Evolutionary conservation across 2,113 vertebrate species (phyloP), one percentile per base, ranked within the genome.

Genomic region (Pterocles orientalis): DNA sequence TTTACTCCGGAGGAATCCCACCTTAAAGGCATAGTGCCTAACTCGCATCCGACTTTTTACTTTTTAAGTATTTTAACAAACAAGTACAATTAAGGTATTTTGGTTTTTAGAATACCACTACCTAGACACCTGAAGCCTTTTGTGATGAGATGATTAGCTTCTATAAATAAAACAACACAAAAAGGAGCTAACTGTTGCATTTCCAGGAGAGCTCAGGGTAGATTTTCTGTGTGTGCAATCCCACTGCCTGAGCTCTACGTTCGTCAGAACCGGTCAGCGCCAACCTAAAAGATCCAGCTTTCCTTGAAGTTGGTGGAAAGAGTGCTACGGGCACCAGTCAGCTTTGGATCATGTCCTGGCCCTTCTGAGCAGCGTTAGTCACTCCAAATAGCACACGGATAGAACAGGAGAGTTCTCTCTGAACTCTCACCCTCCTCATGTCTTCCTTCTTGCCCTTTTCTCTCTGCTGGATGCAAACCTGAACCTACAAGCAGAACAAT

Each of bases 171-270:
- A 50, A 6, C 13, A 28, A 72, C 31, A 20, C n/a, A 65, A 41
- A 41, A 25, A 26, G 39, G 50, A 79, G 50, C 23, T 14, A 70
- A 60, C 24, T 18, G 65, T 9, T 65, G 65, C 21, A 3, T 14
- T 70, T 31, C 41, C 58, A 45, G 47, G 41, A 12, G 34, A 48
- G 34, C 7, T 64, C 0, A 1, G 73, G n/a, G 28, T 4, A 31
- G 72, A 12, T 43, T 61, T 76, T 48, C 24, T 13, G 1, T 0
- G 23, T 6, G 39, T 34, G 1, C 34, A 2, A 6, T 2, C 7
- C 10, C 24, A 7, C 56, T 17, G 48, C 54, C 54, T 2, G 50
- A 68, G 72, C 50, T 7, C 14, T 0, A 12, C 61, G 50, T 2
- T 23, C n/a, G 10, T 34, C 41, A 2, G 54, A 11, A 9, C 18